Conservation (phyloP, 2,113 vertebrate genomes). For the Monarcha castaneiventris region DNA sequence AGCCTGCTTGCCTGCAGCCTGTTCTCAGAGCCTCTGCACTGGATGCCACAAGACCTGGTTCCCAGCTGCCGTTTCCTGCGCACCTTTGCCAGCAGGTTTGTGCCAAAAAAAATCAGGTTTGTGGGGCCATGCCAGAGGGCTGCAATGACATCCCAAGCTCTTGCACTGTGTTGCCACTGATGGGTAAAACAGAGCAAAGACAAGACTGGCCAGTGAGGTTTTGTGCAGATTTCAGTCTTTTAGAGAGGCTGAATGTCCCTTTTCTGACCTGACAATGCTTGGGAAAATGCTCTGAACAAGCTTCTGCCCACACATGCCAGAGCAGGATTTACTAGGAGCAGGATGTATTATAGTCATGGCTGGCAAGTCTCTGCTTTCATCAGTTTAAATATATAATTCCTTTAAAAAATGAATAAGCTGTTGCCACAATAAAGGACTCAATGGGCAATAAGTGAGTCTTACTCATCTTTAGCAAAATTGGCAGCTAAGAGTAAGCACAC, state of each 20-base stretch:
- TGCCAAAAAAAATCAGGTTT: neutral
- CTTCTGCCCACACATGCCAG: neutral
- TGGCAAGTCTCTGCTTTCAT: neutral
- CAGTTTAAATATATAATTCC: neutral
- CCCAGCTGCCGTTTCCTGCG: neutral
- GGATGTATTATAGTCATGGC: neutral
- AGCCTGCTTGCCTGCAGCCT: neutral
- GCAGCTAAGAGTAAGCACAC: neutral
- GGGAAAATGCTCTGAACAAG: neutral
- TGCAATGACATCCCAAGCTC: fast-evolving
- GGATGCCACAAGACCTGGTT: fast-evolving
- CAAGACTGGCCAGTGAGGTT: neutral
- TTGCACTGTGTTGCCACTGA: neutral
- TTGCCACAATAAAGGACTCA: neutral
- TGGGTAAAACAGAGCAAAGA: neutral
- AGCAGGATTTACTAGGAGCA: neutral
- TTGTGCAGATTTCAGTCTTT: neutral
- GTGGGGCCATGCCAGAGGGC: neutral
- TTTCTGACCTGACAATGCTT: neutral
- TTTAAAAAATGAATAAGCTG: neutral
- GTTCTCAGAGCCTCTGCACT: neutral
- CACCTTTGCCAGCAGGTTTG: neutral
- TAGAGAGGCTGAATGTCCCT: neutral
- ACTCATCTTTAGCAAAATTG: neutral
- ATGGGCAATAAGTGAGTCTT: neutral